phyloP scores from a whole-genome alignment of 1,140 invertebrate genomes.

The Drosophila lini region DNA sequence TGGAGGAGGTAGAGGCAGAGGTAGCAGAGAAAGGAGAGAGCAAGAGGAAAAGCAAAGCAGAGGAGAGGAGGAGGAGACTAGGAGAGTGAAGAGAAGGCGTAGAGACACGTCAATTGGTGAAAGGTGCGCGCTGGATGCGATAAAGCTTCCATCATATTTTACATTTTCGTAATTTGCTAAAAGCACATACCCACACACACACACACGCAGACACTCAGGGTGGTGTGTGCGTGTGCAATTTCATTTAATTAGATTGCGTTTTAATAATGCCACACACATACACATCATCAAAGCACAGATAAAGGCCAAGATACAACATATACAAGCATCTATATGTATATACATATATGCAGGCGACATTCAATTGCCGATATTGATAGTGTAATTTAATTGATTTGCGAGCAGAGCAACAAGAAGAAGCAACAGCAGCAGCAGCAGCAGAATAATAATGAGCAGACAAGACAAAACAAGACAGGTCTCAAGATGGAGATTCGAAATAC shows the following conservation, averaged over 20 bases:
- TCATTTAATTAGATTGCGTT: conserved; percentile 82
- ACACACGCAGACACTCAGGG: conserved; percentile 2
- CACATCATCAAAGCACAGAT: conserved; percentile 31
- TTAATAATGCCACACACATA: conserved; percentile 69
- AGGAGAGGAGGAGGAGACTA: neutral
- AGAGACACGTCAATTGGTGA: conserved; percentile 55
- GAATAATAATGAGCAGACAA: conserved; percentile 36
- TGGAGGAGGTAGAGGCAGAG: neutral
- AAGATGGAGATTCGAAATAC: neutral
- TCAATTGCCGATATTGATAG: conserved; percentile 61
- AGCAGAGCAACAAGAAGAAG: conserved; percentile 38
- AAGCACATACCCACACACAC: conserved; percentile 50
- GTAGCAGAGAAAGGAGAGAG: conserved; percentile 10
- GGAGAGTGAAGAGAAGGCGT: neutral
- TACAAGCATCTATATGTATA: neutral
- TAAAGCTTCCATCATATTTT: conserved; percentile 77
- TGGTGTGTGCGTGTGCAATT: conserved; percentile 64
- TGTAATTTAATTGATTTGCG: conserved; percentile 82
- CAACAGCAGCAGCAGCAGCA: conserved; percentile 5
- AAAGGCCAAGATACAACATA: conserved; percentile 30
- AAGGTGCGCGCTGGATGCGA: conserved; percentile 69
- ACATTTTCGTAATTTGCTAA: conserved; percentile 81
- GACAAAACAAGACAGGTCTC: neutral
- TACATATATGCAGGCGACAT: conserved; percentile 20
- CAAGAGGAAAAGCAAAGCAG: neutral